Base-by-base conservation (phyloP, 2,113 vertebrate species). In the Anoura caudifer region DNA sequence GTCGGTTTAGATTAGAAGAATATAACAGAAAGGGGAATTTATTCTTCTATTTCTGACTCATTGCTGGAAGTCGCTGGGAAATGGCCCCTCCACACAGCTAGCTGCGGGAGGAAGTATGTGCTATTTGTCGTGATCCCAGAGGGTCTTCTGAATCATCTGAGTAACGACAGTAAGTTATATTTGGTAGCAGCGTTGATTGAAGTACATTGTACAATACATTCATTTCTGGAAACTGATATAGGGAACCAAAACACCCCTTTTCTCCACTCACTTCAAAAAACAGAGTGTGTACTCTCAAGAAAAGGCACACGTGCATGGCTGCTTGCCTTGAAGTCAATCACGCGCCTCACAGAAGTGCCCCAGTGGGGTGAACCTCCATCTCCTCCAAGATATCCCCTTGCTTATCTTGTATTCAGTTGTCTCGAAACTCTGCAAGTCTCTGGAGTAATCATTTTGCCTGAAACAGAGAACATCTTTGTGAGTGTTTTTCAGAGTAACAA, bases 141-240 rank as follows among this genome's bases (percentile, higher is more conserved):
- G 59, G 26, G 45, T 85, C 47, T 94, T 95, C 47, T 96, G 87
- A 96, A 69, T 90, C 94, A 92, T 69, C 50, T 72, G 83, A 95
- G 43, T 79, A 93, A 88, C 50, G 92, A 88, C 50, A 69, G 83
- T 92, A 79, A 91, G 83, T 86, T 84, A 41, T 79, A 80, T 43
- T 80, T 17, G 31, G 47, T 52, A 77, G 63, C 81, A 86, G 15
- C 26, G 7, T 83, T 70, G 47, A 70, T 77, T 81, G 76, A 96
- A 95, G 65, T 52, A 72, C 70, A 50, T 77, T 76, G 47, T 83
- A 89, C 85, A 67, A 50, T 70, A 83, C 47, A 96, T 72, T 95
- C 77, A 95, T 96, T 96, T 98, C 94, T 97, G 90, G 87, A 98
- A 97, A 96, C 73, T 31, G 81, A 65, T 91, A 92, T 19, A 63